A percentile compares a stretch with the other conserved stretches of the same genome.
phyloP scores from a whole-genome alignment of 1,140 invertebrate genomes.

The Dreissena polymorpha region DNA sequence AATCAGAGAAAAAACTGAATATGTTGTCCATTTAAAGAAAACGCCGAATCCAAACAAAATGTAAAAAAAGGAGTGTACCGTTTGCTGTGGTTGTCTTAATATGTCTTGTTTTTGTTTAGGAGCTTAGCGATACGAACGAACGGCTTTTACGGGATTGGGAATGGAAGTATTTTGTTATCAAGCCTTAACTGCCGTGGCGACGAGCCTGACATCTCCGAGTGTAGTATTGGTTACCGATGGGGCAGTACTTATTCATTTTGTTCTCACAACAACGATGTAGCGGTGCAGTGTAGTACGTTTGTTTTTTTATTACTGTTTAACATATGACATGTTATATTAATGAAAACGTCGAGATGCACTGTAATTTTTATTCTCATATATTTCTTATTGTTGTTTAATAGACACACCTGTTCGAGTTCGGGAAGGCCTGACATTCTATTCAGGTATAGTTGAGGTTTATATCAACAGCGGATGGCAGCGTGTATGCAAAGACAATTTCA shows the following conservation, averaged over 20 bases:
- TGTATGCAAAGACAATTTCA: constrained; percentile 3
- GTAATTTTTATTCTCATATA: background rate
- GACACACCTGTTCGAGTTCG: background rate
- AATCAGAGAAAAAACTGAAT: no score
- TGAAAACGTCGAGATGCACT: background rate
- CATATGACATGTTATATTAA: no score
- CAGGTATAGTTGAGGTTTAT: background rate
- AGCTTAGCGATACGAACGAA: background rate
- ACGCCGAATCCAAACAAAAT: no score
- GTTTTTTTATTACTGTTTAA: background rate
- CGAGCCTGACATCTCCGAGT: background rate
- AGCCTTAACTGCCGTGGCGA: background rate
- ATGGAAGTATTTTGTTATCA: background rate
- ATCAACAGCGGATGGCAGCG: background rate
- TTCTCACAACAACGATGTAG: background rate
- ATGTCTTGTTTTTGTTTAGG: background rate
- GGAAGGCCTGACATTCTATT: background rate
- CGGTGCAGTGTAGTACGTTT: constrained; percentile 4
- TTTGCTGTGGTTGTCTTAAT: background rate
- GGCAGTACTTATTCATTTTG: background rate
- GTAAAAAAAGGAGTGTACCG: no score
- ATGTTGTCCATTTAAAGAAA: no score
- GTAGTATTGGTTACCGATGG: background rate
- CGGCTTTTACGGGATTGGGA: background rate
- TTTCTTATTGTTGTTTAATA: background rate